Evolutionary conservation across 1,140 invertebrate species (phyloP).

Genomic region (Bombus pyrosoma): DNA sequence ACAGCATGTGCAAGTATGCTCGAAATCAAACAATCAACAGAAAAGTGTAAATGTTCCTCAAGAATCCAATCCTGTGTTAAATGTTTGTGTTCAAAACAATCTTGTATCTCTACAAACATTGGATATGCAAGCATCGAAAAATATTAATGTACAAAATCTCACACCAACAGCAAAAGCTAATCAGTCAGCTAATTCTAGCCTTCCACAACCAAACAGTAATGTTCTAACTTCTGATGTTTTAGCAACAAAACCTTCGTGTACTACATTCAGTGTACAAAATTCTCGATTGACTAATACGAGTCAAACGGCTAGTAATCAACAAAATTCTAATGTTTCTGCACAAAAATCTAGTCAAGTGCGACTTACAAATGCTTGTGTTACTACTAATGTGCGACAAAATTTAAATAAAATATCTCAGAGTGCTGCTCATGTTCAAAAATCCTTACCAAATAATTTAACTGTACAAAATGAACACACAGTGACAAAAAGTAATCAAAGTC

Average conservation of each 20-base stretch:
- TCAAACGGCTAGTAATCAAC: constrained; percentile 59
- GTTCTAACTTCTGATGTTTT: constrained; percentile 51
- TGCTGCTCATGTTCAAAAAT: constrained; percentile 70
- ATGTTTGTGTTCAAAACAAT: constrained; percentile 55
- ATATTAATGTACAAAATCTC: constrained; percentile 62
- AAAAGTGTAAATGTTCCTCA: constrained; percentile 58
- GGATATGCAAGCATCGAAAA: constrained; percentile 62
- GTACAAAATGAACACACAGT: constrained; percentile 71
- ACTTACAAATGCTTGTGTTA: constrained; percentile 62
- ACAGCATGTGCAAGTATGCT: constrained; percentile 68
- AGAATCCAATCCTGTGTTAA: constrained; percentile 60
- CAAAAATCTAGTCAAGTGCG: constrained; percentile 67
- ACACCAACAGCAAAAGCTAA: constrained; percentile 61
- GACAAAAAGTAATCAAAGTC: constrained; percentile 64
- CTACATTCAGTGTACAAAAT: constrained; percentile 54
- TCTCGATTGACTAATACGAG: constrained; percentile 56
- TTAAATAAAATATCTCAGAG: constrained; percentile 64
- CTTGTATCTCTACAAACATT: constrained; percentile 57
- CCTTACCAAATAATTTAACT: constrained; percentile 68
- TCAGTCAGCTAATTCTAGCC: constrained; percentile 58
- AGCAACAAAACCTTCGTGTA: constrained; percentile 44
- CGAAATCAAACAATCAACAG: constrained; percentile 65
- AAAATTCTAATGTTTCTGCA: constrained; percentile 56
- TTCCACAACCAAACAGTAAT: constrained; percentile 54
- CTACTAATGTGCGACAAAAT: constrained; percentile 65